Base-by-base conservation (phyloP, 2,113 vertebrate genomes). In the Chloropsis cyanopogon region DNA sequence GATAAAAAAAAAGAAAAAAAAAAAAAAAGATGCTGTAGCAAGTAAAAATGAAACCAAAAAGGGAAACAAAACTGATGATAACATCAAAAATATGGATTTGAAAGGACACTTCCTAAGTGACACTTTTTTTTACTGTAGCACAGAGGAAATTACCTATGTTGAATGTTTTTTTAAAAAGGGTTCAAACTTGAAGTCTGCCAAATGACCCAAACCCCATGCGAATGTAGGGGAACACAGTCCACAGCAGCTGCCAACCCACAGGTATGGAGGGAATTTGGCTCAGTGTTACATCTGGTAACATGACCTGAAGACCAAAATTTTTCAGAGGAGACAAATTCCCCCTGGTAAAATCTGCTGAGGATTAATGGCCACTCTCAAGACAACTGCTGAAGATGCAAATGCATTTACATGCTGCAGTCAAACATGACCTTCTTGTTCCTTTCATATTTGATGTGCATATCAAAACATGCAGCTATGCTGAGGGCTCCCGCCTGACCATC, bases 251-350 rank as follows among this genome's bases (percentile, higher is more conserved):
- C 86, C 91, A 93, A 2, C 60, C 93, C 95, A 92, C 82, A 82
- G 76, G 53, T 72, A 93, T 80, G 88, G 65, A 73, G 77, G 31
- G 91, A 95, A 93, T 93, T 92, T 92, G 76, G 50, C 65, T 59
- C 64, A 61, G 37, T 82, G 35, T 52, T 86, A 72, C 18, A 57
- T 54, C 66, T 86, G 39, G 57, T 77, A 88, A 69, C 15, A 42
- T 9, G 71, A 76, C 59, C 39, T 53, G 53, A 82, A 79, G 69
- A 93, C 20, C 57, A 81, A 41, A 29, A 33, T n/a, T 50, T 82
- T 78, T 73, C n/a, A 37, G 31, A 49, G 44, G 49, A 61, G 47
- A 89, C 37, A 81, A 57, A 37, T 90, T 64, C 24, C 47, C 90
- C 9, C 64, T 77, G 50, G 72, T 78, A 63, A 88, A 88, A 93